Conservation (phyloP, 2,888 invertebrate genomes). For the Habrosyne pyritoides region DNA sequence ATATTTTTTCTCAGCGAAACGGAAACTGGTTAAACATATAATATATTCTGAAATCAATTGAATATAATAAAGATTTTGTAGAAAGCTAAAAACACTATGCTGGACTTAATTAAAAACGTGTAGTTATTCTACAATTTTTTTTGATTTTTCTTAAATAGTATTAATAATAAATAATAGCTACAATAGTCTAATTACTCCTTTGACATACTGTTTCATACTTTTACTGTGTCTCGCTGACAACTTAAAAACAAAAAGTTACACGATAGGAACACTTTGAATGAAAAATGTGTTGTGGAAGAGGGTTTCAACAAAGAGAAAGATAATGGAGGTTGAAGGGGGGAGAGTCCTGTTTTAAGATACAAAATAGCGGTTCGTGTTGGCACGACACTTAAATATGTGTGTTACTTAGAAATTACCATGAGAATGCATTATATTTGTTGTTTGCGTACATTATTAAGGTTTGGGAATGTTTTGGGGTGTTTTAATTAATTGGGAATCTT, state of each 20-base stretch:
- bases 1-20: too few species aligned
- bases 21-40: too few species aligned
- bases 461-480: neutral
- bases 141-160: too few species aligned
- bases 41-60: too few species aligned
- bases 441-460: neutral
- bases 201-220: neutral
- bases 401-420: neutral
- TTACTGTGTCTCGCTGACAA: neutral
- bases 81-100: too few species aligned
- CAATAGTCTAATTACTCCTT: neutral
- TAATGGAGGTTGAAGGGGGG: neutral
- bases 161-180: too few species aligned
- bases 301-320: neutral
- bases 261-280: constrained; percentile 1
- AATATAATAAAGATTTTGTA: too few species aligned
- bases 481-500: too few species aligned
- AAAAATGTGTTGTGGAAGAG: constrained; percentile 3
- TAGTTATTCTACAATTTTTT: too few species aligned
- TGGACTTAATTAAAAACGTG: too few species aligned
- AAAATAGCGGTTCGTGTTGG: neutral
- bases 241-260: constrained; percentile 7
- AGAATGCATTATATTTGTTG: neutral
- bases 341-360: neutral
- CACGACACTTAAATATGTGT: neutral